Evolutionary conservation across 2,888 invertebrate genomes (phyloP), one percentile per base, ranked within the genome.

Genomic region (Polyploca ridens): DNA sequence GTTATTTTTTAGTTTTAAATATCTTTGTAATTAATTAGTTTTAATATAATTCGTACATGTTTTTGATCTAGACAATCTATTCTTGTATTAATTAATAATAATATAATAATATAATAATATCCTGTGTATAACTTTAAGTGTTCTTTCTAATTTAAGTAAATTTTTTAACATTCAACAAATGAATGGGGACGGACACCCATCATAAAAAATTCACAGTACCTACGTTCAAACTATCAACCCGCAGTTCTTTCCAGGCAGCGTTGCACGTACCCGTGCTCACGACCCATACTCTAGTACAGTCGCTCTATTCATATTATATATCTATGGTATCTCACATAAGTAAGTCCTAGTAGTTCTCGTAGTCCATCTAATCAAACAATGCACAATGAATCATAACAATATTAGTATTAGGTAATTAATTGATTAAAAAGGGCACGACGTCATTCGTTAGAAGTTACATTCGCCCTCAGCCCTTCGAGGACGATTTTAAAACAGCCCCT

Each of bases 381-480:
- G 10, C 3, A 3, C 79, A 76, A 71, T 71, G 75, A 79, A 78
- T 77, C 72, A 75, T 78, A 75, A 88, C 88, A 88, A 87, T 88
- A 84, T 84, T 83, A 83, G 82, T 84, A 88, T 87, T 80, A 87
- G 82, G 85, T 90, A 90, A 90, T 91, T 90, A 91, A 90, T 91
- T 91, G 90, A 91, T 91, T 89, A 88, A 90, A 90, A 91, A 88
- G 91, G 90, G 90, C 84, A 80, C 81, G 74, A 78, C 75, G 84
- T 82, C 81, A 83, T 88, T 91, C 91, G 89, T 90, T 90, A 90
- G 86, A 92, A 91, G 89, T 90, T 91, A 90, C 90, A 89, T 84
- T 80, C 81, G 79, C 82, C 80, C 80, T 78, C 73, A 68, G 73
- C 71, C 72, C 71, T 72, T 73, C 73, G 77, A 81, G 81, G 76